Percentiles rank a stretch among this genome's conserved stretches.
Conservation (phyloP, 2,797 vertebrate genomes). For the Neomorphus geoffroyi region DNA sequence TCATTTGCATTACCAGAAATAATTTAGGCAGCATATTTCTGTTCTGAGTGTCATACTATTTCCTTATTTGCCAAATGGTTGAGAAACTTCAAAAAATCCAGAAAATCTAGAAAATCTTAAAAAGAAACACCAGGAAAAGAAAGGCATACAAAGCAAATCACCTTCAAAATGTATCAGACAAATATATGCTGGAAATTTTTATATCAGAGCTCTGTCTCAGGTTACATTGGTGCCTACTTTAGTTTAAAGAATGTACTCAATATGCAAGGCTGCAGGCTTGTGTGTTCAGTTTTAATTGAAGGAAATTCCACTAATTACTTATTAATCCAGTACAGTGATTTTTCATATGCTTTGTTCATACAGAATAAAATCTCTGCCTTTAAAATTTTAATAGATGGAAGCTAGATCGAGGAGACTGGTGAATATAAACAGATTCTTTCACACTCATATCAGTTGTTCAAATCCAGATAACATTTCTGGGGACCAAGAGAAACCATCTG, state of each 20-base stretch:
- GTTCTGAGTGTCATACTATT: constrained; percentile 22
- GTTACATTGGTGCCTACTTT: not conserved
- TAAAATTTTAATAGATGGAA: constrained; percentile 34
- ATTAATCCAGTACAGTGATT: constrained; percentile 24
- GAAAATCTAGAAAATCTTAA: not conserved
- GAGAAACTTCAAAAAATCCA: not conserved
- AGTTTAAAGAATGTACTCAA: constrained; percentile 24
- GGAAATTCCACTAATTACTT: constrained; percentile 48
- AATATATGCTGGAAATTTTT: constrained; percentile 1
- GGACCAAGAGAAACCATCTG: constrained; percentile 47
- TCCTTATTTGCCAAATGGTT: not conserved
- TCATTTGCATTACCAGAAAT: constrained; percentile 1
- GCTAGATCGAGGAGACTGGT: not conserved
- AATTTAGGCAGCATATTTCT: not conserved
- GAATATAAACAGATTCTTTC: constrained; percentile 37
- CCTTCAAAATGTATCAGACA: not conserved
- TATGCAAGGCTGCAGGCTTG: constrained; percentile 38
- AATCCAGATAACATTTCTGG: constrained; percentile 14
- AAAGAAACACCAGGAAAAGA: not conserved
- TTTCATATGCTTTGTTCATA: constrained; percentile 17
- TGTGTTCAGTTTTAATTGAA: constrained; percentile 37
- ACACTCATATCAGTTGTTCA: not conserved
- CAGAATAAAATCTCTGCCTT: constrained; percentile 27
- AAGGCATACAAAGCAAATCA: not conserved
- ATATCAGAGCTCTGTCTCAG: not conserved